Conservation (phyloP, 2,888 invertebrate genomes). For the Mamestra brassicae region DNA sequence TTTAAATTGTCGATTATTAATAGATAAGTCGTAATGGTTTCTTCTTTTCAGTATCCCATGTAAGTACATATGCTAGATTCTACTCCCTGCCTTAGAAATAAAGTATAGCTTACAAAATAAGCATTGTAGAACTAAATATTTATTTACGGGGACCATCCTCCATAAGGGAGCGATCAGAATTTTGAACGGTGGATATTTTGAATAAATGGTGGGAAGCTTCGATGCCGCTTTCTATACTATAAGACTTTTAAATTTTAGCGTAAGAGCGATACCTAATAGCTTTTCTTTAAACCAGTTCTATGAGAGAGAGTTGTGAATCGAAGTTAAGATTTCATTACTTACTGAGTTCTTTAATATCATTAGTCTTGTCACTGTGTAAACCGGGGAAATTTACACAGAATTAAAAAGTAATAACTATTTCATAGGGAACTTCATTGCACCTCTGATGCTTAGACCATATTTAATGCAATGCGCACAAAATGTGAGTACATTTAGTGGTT, state of each 20-base stretch:
- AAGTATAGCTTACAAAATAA: slow-evolving; percentile 79
- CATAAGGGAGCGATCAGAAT: slow-evolving; percentile 83
- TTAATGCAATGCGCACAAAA: slow-evolving; percentile 86
- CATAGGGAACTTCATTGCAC: slow-evolving; percentile 81
- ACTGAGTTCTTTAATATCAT: slow-evolving; percentile 73
- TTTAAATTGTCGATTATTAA: slow-evolving; percentile 82
- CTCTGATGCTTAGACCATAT: slow-evolving; percentile 82
- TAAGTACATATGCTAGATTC: slow-evolving; percentile 83
- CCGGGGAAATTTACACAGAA: slow-evolving; percentile 89
- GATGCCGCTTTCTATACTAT: slow-evolving; percentile 80
- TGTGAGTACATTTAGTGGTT: slow-evolving; percentile 69
- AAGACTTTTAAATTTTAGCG: slow-evolving; percentile 83
- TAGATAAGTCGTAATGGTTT: slow-evolving; percentile 74
- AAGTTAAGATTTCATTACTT: slow-evolving; percentile 73
- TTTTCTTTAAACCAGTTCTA: slow-evolving; percentile 77
- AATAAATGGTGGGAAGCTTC: slow-evolving; percentile 77
- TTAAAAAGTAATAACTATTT: slow-evolving; percentile 61
- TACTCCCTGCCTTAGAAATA: slow-evolving; percentile 84
- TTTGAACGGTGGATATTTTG: slow-evolving; percentile 76
- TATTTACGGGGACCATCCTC: slow-evolving; percentile 89
- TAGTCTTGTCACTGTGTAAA: slow-evolving; percentile 84
- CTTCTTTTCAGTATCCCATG: slow-evolving; percentile 77
- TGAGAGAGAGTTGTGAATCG: slow-evolving; percentile 85
- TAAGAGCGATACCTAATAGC: slow-evolving; percentile 71
- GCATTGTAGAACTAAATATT: slow-evolving; percentile 79